A percentile compares a stretch with the other conserved stretches of the same genome.
Evolutionary conservation across 2,797 vertebrate genomes (phyloP).

Genomic region (Acipenser transmontanus): DNA sequence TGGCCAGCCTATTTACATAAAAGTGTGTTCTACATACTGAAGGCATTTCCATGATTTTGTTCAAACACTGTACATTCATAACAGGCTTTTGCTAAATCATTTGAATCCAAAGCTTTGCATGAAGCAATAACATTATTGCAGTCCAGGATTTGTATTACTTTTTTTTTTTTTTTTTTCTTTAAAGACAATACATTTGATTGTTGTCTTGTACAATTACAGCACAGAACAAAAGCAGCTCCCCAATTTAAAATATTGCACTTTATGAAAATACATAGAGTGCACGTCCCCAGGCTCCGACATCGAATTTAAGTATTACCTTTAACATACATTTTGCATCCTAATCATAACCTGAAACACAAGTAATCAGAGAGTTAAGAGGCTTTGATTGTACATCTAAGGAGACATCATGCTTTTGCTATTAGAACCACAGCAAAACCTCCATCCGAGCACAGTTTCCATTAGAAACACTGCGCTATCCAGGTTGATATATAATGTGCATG

Average conservation of each 20-base stretch:
- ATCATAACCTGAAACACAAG: constrained; percentile 97
- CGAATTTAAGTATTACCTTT: constrained; percentile 54
- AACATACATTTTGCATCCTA: constrained; percentile 75
- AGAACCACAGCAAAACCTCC: constrained; percentile 85
- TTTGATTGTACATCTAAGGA: constrained; percentile 97
- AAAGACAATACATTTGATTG: constrained; percentile 5
- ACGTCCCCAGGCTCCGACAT: constrained; percentile 36
- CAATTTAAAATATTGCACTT: constrained; percentile 14
- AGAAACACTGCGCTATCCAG: constrained; percentile 91
- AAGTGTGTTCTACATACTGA: too few relatives aligned
- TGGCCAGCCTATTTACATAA: too few relatives aligned
- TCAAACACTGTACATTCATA: neutral
- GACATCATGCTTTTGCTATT: constrained; percentile 95
- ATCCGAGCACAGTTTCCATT: constrained; percentile 96
- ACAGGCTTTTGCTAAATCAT: constrained; percentile 20
- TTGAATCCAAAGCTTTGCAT: constrained; percentile 18
- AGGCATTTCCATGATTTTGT: too few relatives aligned
- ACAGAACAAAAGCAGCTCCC: neutral
- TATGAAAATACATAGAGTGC: constrained; percentile 30
- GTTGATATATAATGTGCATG: constrained; percentile 99
- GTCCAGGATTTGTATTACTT: neutral
- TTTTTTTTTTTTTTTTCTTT: neutral
- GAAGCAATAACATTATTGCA: constrained; percentile 1
- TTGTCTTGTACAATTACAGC: constrained; percentile 8
- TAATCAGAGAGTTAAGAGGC: constrained; percentile 94